Conservation (phyloP, 2,113 vertebrate species). For the Notechis scutatus region DNA sequence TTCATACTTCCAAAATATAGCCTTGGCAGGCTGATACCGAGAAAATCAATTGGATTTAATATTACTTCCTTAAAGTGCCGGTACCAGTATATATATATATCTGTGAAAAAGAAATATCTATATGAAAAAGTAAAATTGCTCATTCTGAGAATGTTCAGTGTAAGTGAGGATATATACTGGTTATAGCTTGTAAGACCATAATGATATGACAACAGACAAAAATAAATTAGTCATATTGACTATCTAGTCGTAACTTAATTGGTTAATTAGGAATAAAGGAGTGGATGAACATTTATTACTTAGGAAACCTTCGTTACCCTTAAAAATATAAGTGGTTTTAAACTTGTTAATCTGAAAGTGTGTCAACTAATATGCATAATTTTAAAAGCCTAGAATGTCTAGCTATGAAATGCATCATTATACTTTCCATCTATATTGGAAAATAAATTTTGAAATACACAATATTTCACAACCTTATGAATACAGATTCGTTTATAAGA, state of each 20-base stretch:
- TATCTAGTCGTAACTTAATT: not conserved
- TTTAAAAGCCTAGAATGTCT: not conserved
- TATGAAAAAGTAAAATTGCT: no score
- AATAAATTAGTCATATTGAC: not conserved
- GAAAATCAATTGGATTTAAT: not conserved
- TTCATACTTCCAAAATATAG: not conserved
- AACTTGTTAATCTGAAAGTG: not conserved
- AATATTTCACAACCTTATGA: not conserved
- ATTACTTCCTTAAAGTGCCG: not conserved
- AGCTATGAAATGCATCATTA: not conserved
- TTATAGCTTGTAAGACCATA: no score
- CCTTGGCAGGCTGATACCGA: not conserved
- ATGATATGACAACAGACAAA: not conserved
- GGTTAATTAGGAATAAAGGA: not conserved
- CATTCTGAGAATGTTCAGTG: not conserved
- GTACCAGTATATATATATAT: not conserved
- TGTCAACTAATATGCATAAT: not conserved
- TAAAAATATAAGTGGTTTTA: not conserved
- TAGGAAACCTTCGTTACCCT: not conserved
- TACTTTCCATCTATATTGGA: not conserved
- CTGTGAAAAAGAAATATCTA: not conserved
- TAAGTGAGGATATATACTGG: not conserved
- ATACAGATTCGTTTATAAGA: conserved; percentile 36
- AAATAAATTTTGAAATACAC: not conserved
- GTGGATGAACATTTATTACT: not conserved